phyloP scores from a whole-genome alignment of 2,113 vertebrate species.

The Antidorcas marsupialis region DNA sequence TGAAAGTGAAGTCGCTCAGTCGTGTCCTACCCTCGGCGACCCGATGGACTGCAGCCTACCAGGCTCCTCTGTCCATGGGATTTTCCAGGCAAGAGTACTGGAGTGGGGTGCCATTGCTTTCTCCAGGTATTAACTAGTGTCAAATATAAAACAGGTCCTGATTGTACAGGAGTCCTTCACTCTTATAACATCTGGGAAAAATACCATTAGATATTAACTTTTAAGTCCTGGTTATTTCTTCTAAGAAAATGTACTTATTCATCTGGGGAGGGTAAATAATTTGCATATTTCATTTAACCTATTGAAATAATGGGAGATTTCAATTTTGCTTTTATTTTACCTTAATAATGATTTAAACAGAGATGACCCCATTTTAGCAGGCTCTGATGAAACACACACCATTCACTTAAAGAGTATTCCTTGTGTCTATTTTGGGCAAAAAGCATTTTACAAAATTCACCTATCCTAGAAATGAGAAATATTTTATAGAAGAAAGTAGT shows the following conservation, averaged over 20 bases:
- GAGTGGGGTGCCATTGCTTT: no score
- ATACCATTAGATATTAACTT: neutral
- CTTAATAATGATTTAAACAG: neutral
- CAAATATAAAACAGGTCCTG: neutral
- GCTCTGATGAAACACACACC: neutral
- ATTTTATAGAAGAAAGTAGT: neutral
- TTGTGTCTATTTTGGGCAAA: neutral
- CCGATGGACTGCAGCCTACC: no score
- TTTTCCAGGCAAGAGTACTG: no score
- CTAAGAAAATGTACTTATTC: neutral
- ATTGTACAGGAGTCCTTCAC: neutral
- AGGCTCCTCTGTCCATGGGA: no score
- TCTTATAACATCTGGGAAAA: neutral
- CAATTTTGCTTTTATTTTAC: neutral
- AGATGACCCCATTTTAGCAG: neutral
- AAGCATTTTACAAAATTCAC: neutral
- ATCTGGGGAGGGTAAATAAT: neutral
- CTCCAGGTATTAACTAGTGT: neutral
- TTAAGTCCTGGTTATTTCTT: neutral
- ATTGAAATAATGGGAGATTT: neutral
- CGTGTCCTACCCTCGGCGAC: accelerated
- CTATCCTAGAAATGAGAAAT: neutral
- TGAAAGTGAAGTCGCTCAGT: no score
- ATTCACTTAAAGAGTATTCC: neutral
- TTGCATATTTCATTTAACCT: neutral